These are phyloP conservation scores for Macroramphosus scolopax DNA, from an alignment of 2,797 vertebrate species.

Conservation along the genomic window DNA sequence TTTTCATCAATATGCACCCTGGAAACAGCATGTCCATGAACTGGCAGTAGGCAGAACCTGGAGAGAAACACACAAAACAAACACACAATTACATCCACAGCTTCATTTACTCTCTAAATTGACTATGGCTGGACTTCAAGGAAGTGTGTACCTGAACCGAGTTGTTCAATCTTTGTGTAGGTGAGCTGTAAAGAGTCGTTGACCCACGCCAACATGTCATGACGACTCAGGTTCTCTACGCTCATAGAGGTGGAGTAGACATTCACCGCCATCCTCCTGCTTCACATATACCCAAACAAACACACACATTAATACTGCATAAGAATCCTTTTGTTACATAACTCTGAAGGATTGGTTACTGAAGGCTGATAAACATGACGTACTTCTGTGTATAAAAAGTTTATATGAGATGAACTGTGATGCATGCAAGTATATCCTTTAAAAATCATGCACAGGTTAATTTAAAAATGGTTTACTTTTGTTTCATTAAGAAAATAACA, in stretches of 20 bases:
- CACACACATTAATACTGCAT: not conserved
- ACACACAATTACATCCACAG: not conserved
- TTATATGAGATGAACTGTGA: too few relatives aligned
- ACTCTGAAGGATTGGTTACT: too few relatives aligned
- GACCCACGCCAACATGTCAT: slow-evolving; percentile 97
- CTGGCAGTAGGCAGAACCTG: slow-evolving; percentile 93
- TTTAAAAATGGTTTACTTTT: too few relatives aligned
- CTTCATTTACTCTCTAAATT: not conserved
- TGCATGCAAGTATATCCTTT: too few relatives aligned
- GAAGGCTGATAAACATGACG: too few relatives aligned
- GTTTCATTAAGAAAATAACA: too few relatives aligned
- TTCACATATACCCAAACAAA: slow-evolving; percentile 10
- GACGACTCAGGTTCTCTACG: slow-evolving; percentile 95
- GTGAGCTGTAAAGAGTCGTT: slow-evolving; percentile 94
- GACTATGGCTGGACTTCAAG: accelerated
- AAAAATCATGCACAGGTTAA: too few relatives aligned
- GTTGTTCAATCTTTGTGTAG: slow-evolving; percentile 95
- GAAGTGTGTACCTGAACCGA: slow-evolving; percentile 85
- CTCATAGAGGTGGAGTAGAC: slow-evolving; percentile 96
- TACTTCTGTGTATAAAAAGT: too few relatives aligned
- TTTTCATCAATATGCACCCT: slow-evolving; percentile 89
- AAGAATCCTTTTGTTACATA: too few relatives aligned
- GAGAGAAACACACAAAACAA: not conserved
- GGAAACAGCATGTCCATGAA: slow-evolving; percentile 99
- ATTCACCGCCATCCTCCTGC: slow-evolving; percentile 97